Base-by-base conservation (phyloP, 2,888 invertebrate species). In the Flabesymbios commensalis region DNA sequence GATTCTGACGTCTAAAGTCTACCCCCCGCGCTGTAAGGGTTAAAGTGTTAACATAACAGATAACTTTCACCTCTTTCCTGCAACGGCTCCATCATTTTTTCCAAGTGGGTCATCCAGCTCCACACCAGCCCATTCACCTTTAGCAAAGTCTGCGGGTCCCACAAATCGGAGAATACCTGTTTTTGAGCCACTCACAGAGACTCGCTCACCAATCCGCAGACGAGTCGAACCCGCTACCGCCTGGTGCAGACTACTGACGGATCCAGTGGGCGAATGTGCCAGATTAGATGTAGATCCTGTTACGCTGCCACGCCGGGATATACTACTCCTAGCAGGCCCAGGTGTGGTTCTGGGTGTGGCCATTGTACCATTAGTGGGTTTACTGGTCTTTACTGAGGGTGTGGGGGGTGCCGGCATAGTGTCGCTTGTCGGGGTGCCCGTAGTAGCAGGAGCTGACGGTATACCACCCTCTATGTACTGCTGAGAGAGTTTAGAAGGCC, bases 41-140 rank as follows among this genome's bases (percentile, higher is more conserved):
- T n/a, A n/a, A n/a, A n/a, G n/a, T n/a, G n/a, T n/a, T n/a, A n/a
- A n/a, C n/a, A n/a, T 10, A 14, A 10, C 36, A 39, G 36, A 33
- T n/a, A 55, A 51, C 31, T 39, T 59, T 28, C 83, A 96, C 94
- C 93, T 90, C 47, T 72, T 71, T 5, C 71, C 71, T 39, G 69
- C 70, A 2, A 71, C 71, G 14, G 70, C 55, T 61, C 98, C 97
- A 79, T 98, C 95, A 83, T 98, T 97, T 84, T 97, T 97, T 57
- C 98, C 98, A 63, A 90, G 85, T 0, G 93, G 90, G 70, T 95
- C 94, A 79, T 96, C 95, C 71, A 98, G 86, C 82, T 97, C 95
- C 24, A 98, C 90, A 28, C 97, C 97, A 65, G 92, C 95, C 96
- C 96, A 97, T 72, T 93, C 89, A 36, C 97, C 97, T 36, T 89